Conservation (phyloP, 2,797 vertebrate genomes). For the Thripadectes ignobilis region DNA sequence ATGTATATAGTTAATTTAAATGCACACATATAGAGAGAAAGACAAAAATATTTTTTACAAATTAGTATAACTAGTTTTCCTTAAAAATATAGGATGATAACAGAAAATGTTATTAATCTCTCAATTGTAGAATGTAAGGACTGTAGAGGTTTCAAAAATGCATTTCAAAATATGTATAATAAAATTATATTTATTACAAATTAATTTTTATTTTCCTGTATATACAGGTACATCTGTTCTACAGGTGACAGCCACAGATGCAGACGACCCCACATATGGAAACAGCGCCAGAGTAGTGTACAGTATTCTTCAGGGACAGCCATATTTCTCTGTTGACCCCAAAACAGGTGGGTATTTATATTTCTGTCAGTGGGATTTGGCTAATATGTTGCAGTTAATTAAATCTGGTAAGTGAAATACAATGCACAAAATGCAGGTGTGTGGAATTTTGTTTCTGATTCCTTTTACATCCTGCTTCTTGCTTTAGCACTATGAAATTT, state of each 20-base stretch:
- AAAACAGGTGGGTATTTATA: constrained; percentile 86
- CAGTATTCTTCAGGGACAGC: constrained; percentile 97
- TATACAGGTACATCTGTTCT: constrained; percentile 92
- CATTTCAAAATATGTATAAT: not conserved
- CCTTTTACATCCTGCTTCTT: not conserved
- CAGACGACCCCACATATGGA: constrained; percentile 96
- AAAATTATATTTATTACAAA: not conserved
- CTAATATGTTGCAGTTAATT: not conserved
- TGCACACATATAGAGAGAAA: not conserved
- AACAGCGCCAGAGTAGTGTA: constrained; percentile 97
- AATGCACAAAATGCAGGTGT: not conserved
- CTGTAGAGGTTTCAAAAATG: not conserved
- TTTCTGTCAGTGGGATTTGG: not conserved
- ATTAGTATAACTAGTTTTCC: not conserved
- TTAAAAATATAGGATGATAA: not conserved
- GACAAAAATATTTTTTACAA: not conserved
- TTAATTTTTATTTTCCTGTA: constrained; percentile 60
- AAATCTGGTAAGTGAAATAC: not conserved
- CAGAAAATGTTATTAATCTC: not conserved
- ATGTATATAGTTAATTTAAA: not conserved
- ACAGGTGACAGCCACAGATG: constrained; percentile 95
- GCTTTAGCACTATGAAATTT: not conserved
- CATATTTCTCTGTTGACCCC: constrained; percentile 98
- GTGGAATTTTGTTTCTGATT: not conserved
- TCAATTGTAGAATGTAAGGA: not conserved